These are phyloP conservation scores for Gallinago media DNA, from an alignment of 2,113 vertebrate genomes.

Conservation along the genomic window DNA sequence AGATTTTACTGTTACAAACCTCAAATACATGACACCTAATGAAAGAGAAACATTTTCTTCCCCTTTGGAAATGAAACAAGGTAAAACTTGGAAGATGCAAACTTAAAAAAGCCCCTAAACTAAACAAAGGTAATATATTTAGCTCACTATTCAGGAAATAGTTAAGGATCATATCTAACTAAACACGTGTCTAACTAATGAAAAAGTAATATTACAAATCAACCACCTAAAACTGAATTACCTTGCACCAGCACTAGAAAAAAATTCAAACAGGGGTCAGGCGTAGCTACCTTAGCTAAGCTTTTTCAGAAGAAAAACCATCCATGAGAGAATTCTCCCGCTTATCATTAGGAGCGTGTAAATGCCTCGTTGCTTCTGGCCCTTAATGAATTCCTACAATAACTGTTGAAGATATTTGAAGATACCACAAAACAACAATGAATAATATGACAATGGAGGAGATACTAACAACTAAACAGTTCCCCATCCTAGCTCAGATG, in stretches of 20 bases:
- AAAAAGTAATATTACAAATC: not conserved
- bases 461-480: not conserved
- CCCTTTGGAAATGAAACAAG: not conserved
- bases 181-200: not conserved
- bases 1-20: not conserved
- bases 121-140: not conserved
- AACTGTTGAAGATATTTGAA: not conserved
- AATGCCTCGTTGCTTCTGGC: not conserved
- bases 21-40: not conserved
- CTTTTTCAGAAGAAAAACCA: not conserved
- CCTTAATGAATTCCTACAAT: conserved; percentile 36
- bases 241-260: not conserved
- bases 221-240: not conserved
- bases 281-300: not conserved
- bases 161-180: not conserved
- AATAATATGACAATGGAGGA: not conserved
- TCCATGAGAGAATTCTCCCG: not conserved
- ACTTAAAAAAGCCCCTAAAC: not conserved
- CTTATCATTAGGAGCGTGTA: not conserved
- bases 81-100: not conserved
- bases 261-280: not conserved
- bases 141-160: not conserved
- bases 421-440: not conserved
- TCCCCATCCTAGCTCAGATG: not conserved
- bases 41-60: not conserved